A percentile compares a stretch with the other conserved stretches of the same genome.
These are phyloP conservation scores for Punctoribates punctum DNA, from an alignment of 2,888 invertebrate genomes.

Conservation along the genomic window DNA sequence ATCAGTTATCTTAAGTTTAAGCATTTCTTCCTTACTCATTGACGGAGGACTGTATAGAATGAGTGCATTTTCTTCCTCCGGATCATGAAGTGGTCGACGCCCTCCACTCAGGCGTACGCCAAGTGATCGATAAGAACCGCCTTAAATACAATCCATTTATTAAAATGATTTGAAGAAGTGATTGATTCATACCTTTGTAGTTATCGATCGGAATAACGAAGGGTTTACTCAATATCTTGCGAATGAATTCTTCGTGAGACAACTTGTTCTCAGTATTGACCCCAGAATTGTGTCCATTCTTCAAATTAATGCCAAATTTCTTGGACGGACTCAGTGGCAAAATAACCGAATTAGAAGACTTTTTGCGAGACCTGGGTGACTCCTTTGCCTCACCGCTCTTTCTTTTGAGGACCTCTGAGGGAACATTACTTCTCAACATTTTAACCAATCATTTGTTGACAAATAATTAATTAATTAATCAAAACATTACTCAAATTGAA, in stretches of 20 bases:
- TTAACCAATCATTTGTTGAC: neutral
- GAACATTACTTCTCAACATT: constrained; percentile 35
- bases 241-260: constrained; percentile 73
- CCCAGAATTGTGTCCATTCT: neutral
- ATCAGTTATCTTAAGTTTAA: constrained; percentile 67
- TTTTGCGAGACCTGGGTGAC: neutral
- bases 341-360: neutral
- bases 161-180: neutral
- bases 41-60: constrained; percentile 80
- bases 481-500: neutral
- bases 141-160: constrained; percentile 52
- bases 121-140: constrained; percentile 69
- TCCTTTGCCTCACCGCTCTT: neutral
- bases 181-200: constrained; percentile 58
- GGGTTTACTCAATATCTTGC: constrained; percentile 71
- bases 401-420: constrained; percentile 31
- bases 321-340: constrained; percentile 29
- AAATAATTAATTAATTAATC: too few relatives aligned
- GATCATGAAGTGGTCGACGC: constrained; percentile 78
- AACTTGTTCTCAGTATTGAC: constrained; percentile 5
- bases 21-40: constrained; percentile 77
- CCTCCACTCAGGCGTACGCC: constrained; percentile 67
- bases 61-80: constrained; percentile 83
- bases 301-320: neutral
- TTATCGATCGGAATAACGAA: constrained; percentile 91